Conservation (phyloP, 2,888 invertebrate genomes). For the Ashinkailepas kermadecensis region DNA sequence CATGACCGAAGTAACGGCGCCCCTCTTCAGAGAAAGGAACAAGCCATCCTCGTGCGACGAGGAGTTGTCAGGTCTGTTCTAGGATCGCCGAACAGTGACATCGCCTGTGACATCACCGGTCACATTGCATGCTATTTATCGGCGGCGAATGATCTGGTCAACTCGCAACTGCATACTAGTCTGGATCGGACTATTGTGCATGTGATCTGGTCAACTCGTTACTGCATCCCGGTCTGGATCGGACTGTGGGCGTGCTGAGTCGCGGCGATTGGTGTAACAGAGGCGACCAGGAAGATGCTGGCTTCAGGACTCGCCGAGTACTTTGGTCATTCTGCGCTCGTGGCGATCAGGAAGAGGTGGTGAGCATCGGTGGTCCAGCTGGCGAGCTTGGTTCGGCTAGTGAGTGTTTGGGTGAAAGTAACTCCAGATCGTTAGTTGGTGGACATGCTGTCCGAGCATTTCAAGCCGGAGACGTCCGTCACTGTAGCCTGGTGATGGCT, state of each 20-base stretch:
- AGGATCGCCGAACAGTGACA: too few relatives aligned
- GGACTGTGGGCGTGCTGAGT: not conserved
- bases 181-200: not conserved
- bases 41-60: too few relatives aligned
- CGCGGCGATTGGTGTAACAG: not conserved
- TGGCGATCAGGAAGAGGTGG: not conserved
- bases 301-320: too few relatives aligned
- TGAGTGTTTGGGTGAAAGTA: not conserved
- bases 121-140: too few relatives aligned
- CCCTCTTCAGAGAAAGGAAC: too few relatives aligned
- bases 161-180: not conserved
- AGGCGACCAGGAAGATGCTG: too few relatives aligned
- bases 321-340: too few relatives aligned
- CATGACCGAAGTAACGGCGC: too few relatives aligned
- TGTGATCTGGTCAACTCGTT: not conserved
- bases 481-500: not conserved
- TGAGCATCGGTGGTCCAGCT: not conserved
- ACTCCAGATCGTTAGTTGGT: not conserved
- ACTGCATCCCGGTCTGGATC: not conserved
- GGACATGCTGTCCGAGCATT: not conserved
- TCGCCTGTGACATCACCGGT: too few relatives aligned
- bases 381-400: not conserved
- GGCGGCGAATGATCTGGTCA: too few relatives aligned
- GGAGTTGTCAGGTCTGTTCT: too few relatives aligned
- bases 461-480: not conserved